These are phyloP conservation scores for Nemoura dubitans DNA, from an alignment of 2,888 invertebrate genomes.

Conservation along the genomic window DNA sequence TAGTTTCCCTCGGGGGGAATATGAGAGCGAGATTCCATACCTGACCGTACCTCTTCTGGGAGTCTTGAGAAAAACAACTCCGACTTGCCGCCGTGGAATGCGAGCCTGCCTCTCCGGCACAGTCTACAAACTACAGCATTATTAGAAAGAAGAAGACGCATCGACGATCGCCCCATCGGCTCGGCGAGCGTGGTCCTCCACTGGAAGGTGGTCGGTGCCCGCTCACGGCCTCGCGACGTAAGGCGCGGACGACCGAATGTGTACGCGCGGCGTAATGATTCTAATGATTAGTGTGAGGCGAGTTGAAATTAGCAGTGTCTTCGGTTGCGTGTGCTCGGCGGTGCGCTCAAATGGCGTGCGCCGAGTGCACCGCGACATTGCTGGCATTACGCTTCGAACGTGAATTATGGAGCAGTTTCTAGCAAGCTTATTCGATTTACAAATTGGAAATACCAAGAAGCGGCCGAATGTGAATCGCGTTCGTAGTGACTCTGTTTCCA, in stretches of 20 bases:
- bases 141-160: not conserved
- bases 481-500: not conserved
- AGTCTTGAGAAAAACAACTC: slow-evolving; percentile 4
- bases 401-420: not conserved
- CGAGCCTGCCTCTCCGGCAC: not conserved
- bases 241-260: too few relatives aligned
- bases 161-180: not conserved
- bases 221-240: not conserved
- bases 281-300: not conserved
- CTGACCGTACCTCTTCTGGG: not conserved
- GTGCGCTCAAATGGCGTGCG: not conserved
- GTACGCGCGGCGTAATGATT: not conserved
- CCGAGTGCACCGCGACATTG: not conserved
- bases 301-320: not conserved
- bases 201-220: not conserved
- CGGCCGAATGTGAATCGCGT: not conserved
- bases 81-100: not conserved
- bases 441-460: not conserved
- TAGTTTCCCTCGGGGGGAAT: not conserved
- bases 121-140: slow-evolving; percentile 12
- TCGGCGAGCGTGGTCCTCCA: too few relatives aligned
- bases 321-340: not conserved
- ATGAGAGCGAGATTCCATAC: not conserved
- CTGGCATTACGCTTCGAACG: not conserved
- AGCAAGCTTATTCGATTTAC: not conserved